These are phyloP conservation scores for Fistularia tabacaria DNA, from an alignment of 2,797 vertebrate species.

Conservation along the genomic window DNA sequence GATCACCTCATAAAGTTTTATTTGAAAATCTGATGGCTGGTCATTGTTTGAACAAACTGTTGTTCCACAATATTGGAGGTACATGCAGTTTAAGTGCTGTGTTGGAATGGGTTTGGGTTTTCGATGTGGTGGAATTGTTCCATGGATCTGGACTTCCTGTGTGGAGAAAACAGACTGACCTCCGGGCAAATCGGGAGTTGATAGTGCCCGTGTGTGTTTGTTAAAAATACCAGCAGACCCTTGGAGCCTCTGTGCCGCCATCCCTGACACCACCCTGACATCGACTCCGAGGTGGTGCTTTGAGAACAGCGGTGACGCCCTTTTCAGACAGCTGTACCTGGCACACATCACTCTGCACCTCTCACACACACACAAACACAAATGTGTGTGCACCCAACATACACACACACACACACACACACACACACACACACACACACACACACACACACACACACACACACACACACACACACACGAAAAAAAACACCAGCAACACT, in stretches of 20 bases:
- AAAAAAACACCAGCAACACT: conserved; percentile 3
- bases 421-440: conserved; percentile 11
- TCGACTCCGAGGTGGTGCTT: conserved; percentile 48
- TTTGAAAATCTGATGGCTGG: no score
- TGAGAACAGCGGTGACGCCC: conserved; percentile 51
- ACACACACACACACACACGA: conserved; percentile 11
- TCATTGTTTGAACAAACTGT: no score
- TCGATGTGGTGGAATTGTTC: no score
- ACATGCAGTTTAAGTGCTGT: no score
- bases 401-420: conserved; percentile 9
- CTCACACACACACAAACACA: conserved; percentile 19
- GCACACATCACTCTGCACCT: conserved; percentile 74
- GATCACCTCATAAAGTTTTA: no score
- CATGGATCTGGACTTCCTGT: conserved; percentile 1
- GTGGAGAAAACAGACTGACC: conserved; percentile 28
- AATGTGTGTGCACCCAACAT: conserved; percentile 17
- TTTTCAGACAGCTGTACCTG: conserved; percentile 57
- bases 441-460: neutral
- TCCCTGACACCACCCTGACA: conserved; percentile 58
- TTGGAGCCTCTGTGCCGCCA: conserved; percentile 52
- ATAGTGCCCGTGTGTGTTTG: conserved; percentile 30
- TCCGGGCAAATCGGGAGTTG: conserved; percentile 37
- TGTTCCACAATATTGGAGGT: no score
- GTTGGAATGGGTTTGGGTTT: no score
- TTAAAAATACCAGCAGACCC: conserved; percentile 61